Conservation (phyloP, 2,888 invertebrate genomes). For the Odontocerum albicorne region DNA sequence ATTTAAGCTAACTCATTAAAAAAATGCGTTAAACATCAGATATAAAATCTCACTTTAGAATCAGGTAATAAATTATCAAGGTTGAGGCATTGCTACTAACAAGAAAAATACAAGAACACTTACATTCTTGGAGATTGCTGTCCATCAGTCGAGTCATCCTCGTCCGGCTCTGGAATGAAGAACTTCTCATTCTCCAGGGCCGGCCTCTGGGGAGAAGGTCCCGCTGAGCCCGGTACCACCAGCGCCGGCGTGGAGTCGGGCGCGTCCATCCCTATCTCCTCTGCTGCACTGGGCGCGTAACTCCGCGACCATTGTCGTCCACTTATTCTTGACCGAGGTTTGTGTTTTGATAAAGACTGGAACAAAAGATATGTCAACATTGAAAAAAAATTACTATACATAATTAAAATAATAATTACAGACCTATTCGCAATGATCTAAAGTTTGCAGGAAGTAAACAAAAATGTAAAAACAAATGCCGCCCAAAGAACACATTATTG, state of each 20-base stretch:
- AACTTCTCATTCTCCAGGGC: conserved; percentile 59
- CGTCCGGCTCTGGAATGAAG: conserved; percentile 56
- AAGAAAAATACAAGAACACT: too few relatives aligned
- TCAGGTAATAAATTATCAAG: too few relatives aligned
- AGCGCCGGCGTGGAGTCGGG: conserved; percentile 38
- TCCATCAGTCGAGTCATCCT: conserved; percentile 49
- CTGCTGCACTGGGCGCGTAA: conserved; percentile 60
- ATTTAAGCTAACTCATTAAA: too few relatives aligned
- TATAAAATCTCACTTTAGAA: too few relatives aligned
- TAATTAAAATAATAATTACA: too few relatives aligned
- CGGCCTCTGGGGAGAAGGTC: conserved; percentile 43
- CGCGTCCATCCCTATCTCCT: conserved; percentile 2
- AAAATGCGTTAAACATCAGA: too few relatives aligned
- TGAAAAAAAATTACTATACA: conserved; percentile 1
- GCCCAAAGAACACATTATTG: too few relatives aligned
- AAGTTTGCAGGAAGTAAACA: too few relatives aligned
- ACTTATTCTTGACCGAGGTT: conserved; percentile 60
- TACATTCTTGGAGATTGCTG: conserved; percentile 40
- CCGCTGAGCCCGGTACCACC: conserved; percentile 51
- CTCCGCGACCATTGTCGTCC: conserved; percentile 71
- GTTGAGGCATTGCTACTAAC: too few relatives aligned
- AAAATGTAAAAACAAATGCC: too few relatives aligned
- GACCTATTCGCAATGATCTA: too few relatives aligned
- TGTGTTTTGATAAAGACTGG: conserved; percentile 63
- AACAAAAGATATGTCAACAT: conserved; percentile 33